Evolutionary conservation across 2,888 invertebrate genomes (phyloP), one percentile per base, ranked within the genome.

Genomic region (Lathronympha strigana): DNA sequence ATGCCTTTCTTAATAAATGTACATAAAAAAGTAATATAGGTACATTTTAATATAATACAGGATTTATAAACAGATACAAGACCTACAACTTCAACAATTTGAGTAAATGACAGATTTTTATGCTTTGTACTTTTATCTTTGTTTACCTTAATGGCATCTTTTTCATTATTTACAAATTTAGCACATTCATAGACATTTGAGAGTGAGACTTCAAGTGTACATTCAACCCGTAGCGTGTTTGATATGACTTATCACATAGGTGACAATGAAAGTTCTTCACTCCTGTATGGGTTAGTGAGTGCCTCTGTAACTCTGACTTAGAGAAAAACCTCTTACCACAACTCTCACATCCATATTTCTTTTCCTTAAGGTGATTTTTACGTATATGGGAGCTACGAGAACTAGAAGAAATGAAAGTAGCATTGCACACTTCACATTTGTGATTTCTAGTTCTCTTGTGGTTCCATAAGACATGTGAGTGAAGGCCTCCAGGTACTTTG

Each of bases 261-360:
- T 91, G 87, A 67, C 92, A 92, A 63, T 91, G 90, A 63, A 89
- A 92, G 57, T 92, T 92, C 69, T 92, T 92, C 0, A 88, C 89
- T 0, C 92, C 92, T 0, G 92, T 91, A 61, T 92, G 92, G 0
- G 90, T 90, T 8, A 92, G 69, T 0, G 83, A 87, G 76, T 92
- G 92, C 55, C 91, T 77, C 63, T 90, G 87, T 51, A 92, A 71
- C 67, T 91, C 91, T 0, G 90, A 91, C 72, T 90, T 90, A 0
- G 91, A 90, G 69, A 91, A 92, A 70, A 92, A 92, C 25, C 88
- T 77, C 67, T 92, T 92, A 0, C 82, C 86, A 40, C 92, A 92
- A 67, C 79, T 89, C 25, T 90, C 90, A 71, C 92, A 92, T 0
- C 82, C 76, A 77, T 91, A 88, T 68, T 92, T 92, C 69, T 88